Percentiles rank a stretch among this genome's conserved stretches.
Evolutionary conservation across 1,140 invertebrate genomes (phyloP).

Genomic region (Tetragonula clypearis): DNA sequence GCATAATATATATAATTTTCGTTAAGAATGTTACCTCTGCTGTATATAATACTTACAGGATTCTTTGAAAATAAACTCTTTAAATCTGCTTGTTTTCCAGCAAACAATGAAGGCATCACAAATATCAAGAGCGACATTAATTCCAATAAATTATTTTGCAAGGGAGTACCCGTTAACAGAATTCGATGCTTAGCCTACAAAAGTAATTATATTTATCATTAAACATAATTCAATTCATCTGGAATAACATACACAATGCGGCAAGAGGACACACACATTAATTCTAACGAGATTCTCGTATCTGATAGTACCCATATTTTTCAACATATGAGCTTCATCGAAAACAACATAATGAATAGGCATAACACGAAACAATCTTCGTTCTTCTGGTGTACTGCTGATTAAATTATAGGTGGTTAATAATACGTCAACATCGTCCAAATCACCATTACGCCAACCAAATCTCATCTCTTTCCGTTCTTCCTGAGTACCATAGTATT

Average conservation of each 20-base stretch:
- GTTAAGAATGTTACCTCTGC: neutral
- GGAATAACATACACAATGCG: neutral
- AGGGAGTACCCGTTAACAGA: constrained; percentile 94
- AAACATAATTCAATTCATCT: neutral
- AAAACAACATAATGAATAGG: constrained; percentile 96
- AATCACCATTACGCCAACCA: constrained; percentile 88
- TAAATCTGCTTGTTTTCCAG: constrained; percentile 92
- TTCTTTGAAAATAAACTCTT: constrained; percentile 93
- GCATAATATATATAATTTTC: constrained; percentile 34
- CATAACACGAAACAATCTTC: constrained; percentile 94
- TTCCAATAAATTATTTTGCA: constrained; percentile 98
- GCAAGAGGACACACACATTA: constrained; percentile 83
- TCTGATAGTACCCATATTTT: constrained; percentile 96
- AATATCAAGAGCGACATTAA: constrained; percentile 97
- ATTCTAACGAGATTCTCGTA: constrained; percentile 95
- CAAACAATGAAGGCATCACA: constrained; percentile 97
- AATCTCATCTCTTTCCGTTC: constrained; percentile 90
- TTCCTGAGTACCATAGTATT: constrained; percentile 94
- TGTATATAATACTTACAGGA: constrained; percentile 78
- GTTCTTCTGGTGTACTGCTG: constrained; percentile 92
- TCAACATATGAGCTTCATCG: constrained; percentile 98
- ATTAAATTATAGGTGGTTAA: constrained; percentile 94
- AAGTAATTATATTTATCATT: constrained; percentile 31
- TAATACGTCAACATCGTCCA: constrained; percentile 91
- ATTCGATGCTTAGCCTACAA: constrained; percentile 90